Evolutionary conservation across 2,113 vertebrate genomes (phyloP).

Genomic region (Phrynosoma blainvillii): DNA sequence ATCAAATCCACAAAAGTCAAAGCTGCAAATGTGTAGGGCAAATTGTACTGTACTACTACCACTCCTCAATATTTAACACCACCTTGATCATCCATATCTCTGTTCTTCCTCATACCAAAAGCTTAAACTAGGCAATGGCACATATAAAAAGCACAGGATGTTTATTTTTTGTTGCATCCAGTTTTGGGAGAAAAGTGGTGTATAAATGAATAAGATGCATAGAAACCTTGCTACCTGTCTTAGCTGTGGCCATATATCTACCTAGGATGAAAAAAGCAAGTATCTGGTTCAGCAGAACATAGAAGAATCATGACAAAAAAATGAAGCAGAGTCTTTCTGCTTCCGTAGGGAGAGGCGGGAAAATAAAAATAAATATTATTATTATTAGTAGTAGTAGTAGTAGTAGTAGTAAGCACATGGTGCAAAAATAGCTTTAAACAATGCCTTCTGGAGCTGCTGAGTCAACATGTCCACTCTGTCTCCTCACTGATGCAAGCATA

Average conservation of each 20-base stretch:
- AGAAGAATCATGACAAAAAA: background rate
- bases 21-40: too few species aligned
- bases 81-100: background rate
- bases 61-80: background rate
- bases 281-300: background rate
- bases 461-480: background rate
- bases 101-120: background rate
- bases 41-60: too few species aligned
- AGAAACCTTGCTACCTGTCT: background rate
- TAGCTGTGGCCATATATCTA: background rate
- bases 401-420: background rate
- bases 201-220: background rate
- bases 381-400: too few species aligned
- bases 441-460: background rate
- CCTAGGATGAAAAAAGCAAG: background rate
- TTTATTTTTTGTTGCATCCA: too few species aligned
- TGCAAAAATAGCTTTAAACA: background rate
- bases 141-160: background rate
- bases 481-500: background rate
- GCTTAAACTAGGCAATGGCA: background rate
- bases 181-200: background rate
- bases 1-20: too few species aligned
- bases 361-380: too few species aligned
- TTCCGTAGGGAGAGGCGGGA: too few species aligned
- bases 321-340: background rate